Evolutionary conservation across 2,888 invertebrate species (phyloP).

Genomic region (Brachyopa scutellaris): DNA sequence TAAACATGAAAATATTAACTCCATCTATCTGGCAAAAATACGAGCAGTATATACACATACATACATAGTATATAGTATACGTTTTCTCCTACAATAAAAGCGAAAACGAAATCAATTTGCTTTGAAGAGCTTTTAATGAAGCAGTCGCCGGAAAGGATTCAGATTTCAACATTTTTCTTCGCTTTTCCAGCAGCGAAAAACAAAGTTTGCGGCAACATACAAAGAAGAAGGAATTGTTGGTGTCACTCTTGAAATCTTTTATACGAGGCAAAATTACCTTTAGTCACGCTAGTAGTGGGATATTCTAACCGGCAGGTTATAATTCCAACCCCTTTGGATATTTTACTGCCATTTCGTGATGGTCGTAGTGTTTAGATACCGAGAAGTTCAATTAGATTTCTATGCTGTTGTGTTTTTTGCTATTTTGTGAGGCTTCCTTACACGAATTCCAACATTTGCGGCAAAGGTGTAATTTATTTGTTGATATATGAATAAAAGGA

Average conservation of each 20-base stretch:
- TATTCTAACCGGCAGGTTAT: conserved; percentile 30
- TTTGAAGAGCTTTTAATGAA: conserved; percentile 71
- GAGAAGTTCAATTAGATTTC: conserved; percentile 51
- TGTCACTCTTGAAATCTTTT: conserved; percentile 63
- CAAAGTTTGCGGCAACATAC: conserved; percentile 9
- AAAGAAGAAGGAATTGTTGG: conserved; percentile 45
- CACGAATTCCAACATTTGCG: conserved; percentile 29
- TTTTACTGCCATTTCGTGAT: conserved; percentile 54
- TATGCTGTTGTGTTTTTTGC: conserved; percentile 33
- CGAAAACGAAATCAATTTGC: conserved; percentile 55
- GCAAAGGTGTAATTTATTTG: conserved; percentile 65
- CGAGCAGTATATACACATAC: background rate
- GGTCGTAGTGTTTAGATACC: conserved; percentile 71
- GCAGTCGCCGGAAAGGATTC: conserved; percentile 68
- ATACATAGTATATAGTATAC: too few relatives aligned
- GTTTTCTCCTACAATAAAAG: too few relatives aligned
- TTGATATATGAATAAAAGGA: conserved; percentile 51
- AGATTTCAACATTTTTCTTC: conserved; percentile 66
- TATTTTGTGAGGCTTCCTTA: conserved; percentile 5
- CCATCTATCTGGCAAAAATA: background rate
- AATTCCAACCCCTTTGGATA: conserved; percentile 66
- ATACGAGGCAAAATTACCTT: conserved; percentile 49
- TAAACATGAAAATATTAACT: background rate
- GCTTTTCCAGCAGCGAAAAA: conserved; percentile 7
- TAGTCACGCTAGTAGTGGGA: conserved; percentile 53